phyloP scores from a whole-genome alignment of 1,140 invertebrate genomes.

The Ceratoteleas bidentatus region DNA sequence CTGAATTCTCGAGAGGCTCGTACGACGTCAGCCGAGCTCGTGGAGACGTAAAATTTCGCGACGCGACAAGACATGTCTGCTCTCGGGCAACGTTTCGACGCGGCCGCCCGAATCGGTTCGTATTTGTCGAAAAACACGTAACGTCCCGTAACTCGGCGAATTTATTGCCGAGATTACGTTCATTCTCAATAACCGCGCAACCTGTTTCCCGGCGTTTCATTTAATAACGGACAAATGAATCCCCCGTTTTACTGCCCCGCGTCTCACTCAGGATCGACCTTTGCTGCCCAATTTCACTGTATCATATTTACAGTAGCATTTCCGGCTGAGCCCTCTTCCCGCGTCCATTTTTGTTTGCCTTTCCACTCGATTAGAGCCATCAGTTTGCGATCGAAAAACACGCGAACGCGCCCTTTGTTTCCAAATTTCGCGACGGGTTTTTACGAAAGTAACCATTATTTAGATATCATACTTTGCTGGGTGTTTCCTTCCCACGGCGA shows the following conservation, averaged over 20 bases:
- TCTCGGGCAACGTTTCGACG: conserved; percentile 10
- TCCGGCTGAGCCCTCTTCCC: too few relatives aligned
- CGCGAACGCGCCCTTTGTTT: too few relatives aligned
- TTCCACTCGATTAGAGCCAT: too few relatives aligned
- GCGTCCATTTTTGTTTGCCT: too few relatives aligned
- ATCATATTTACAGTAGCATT: too few relatives aligned
- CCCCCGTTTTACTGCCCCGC: conserved; percentile 14
- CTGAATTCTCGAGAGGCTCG: conserved; percentile 37
- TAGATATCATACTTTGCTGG: too few relatives aligned
- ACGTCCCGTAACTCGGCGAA: conserved; percentile 33
- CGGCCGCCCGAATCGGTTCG: conserved; percentile 28
- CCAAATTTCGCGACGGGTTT: too few relatives aligned
- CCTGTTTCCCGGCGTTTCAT: conserved; percentile 24
- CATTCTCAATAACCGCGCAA: conserved; percentile 27
- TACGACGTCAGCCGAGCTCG: conserved; percentile 25
- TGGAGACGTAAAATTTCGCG: conserved; percentile 44
- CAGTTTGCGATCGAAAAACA: too few relatives aligned
- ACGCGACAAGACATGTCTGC: conserved; percentile 41
- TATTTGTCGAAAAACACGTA: conserved; percentile 49
- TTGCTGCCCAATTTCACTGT: too few relatives aligned
- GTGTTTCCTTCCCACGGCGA: too few relatives aligned
- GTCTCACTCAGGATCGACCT: too few relatives aligned
- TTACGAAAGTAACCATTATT: too few relatives aligned
- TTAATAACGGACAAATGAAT: conserved; percentile 21
- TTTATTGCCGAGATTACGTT: conserved; percentile 40